Conservation (phyloP, 2,113 vertebrate genomes). For the Dasyprocta punctata region DNA sequence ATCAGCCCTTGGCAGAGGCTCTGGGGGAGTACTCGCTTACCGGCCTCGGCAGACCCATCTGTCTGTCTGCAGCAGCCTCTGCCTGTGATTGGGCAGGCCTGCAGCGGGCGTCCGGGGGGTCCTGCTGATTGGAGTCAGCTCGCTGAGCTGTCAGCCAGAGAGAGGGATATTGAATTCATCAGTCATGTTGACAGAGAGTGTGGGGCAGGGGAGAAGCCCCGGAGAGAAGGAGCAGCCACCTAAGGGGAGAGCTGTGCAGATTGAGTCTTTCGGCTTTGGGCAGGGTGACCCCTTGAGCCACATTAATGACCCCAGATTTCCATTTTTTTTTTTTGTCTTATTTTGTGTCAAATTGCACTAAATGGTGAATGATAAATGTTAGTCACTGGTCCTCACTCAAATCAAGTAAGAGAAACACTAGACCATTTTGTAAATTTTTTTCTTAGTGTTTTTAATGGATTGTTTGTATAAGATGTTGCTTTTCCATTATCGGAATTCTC, state of each 20-base stretch:
- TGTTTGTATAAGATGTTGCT: background rate
- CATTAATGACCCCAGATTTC: constrained; percentile 4
- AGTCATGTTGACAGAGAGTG: background rate
- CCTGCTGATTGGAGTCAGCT: constrained; percentile 49
- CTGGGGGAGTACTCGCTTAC: background rate
- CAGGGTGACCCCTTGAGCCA: constrained; percentile 45
- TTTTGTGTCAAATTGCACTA: constrained; percentile 17
- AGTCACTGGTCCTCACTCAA: background rate
- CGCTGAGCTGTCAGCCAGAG: background rate
- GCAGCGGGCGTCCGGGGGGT: constrained; percentile 6
- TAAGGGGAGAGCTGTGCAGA: background rate
- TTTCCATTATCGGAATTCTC: background rate
- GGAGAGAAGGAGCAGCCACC: background rate
- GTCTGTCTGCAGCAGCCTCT: constrained; percentile 31
- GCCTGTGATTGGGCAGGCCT: constrained; percentile 54
- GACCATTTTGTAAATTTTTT: background rate
- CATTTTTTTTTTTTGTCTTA: background rate
- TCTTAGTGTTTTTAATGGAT: background rate
- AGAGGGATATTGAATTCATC: constrained; percentile 61
- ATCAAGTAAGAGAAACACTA: constrained; percentile 24
- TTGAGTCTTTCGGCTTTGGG: background rate
- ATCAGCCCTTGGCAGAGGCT: background rate
- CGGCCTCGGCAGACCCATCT: background rate
- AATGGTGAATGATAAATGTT: constrained; percentile 11
- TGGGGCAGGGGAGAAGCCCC: background rate